A percentile compares a stretch with the other conserved stretches of the same genome.
phyloP scores from a whole-genome alignment of 1,140 invertebrate genomes.

The Drosophila orena region DNA sequence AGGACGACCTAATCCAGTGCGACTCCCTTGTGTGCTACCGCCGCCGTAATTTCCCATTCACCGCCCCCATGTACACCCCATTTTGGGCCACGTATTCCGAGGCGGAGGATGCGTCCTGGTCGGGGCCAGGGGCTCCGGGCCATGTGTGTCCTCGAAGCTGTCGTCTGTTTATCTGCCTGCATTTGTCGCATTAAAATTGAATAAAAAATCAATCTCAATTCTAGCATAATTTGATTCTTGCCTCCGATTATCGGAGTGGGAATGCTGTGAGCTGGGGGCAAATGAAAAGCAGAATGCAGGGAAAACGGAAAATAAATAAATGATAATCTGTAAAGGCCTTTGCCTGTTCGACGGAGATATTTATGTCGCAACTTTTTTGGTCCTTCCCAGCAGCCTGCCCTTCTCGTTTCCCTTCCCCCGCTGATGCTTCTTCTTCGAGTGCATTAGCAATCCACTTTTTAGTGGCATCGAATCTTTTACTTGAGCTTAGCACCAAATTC shows the following conservation, averaged over 20 bases:
- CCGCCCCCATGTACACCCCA: background rate
- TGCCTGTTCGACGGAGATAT: conserved; percentile 50
- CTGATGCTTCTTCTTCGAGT: conserved; percentile 7
- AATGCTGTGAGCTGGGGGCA: conserved; percentile 11
- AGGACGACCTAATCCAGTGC: conserved; percentile 74
- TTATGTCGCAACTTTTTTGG: conserved; percentile 21
- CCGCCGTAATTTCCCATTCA: conserved; percentile 63
- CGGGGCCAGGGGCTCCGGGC: conserved; percentile 32
- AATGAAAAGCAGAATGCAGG: conserved; percentile 26
- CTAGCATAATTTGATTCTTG: conserved; percentile 84
- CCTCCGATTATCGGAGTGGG: conserved; percentile 65
- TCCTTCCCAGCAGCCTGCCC: background rate
- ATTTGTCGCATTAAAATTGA: conserved; percentile 84
- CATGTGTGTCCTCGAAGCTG: conserved; percentile 55
- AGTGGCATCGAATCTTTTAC: conserved; percentile 33
- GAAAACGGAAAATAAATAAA: conserved; percentile 50
- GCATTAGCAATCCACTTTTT: conserved; percentile 37
- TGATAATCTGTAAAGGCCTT: conserved; percentile 54
- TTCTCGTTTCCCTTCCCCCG: background rate
- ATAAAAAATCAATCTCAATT: conserved; percentile 85
- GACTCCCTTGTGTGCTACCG: conserved; percentile 71
- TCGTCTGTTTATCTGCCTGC: conserved; percentile 80
- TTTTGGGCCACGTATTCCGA: conserved; percentile 28
- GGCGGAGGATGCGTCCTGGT: background rate
- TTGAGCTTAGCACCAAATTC: conserved; percentile 76